phyloP scores from a whole-genome alignment of 2,888 invertebrate species.

The Trissolcus japonicus region DNA sequence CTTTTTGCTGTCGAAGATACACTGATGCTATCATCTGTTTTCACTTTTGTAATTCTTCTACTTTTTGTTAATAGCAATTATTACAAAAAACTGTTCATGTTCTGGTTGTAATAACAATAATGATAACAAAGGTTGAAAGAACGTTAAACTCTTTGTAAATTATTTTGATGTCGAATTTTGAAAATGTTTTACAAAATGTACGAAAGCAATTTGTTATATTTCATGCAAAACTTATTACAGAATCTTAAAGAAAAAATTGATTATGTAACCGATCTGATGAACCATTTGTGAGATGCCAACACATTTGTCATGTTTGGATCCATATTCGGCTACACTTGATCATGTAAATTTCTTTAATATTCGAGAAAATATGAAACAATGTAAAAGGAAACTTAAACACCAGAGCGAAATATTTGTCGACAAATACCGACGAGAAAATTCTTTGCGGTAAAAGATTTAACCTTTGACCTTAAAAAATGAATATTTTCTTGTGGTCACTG shows the following conservation, averaged over 20 bases:
- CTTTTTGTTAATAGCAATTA: no score
- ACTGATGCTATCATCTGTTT: no score
- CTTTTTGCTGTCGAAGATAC: no score
- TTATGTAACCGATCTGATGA: not conserved
- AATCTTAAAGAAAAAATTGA: not conserved
- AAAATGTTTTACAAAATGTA: not conserved
- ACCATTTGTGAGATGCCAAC: not conserved
- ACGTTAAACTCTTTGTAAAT: no score
- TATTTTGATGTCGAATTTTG: no score
- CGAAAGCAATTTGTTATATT: not conserved
- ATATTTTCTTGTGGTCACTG: not conserved
- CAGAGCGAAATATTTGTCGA: not conserved
- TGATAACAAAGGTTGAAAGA: no score
- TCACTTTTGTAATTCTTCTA: no score
- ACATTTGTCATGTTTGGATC: not conserved
- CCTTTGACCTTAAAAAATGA: conserved; percentile 1
- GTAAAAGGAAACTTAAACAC: not conserved
- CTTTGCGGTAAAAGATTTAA: not conserved
- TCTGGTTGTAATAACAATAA: no score
- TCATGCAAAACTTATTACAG: not conserved
- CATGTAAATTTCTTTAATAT: not conserved
- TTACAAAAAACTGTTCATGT: no score
- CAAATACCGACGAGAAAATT: not conserved
- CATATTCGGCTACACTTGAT: not conserved
- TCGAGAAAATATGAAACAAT: not conserved